Evolutionary conservation across 2,888 invertebrate genomes (phyloP).

Genomic region (Linnaemya tessellans): DNA sequence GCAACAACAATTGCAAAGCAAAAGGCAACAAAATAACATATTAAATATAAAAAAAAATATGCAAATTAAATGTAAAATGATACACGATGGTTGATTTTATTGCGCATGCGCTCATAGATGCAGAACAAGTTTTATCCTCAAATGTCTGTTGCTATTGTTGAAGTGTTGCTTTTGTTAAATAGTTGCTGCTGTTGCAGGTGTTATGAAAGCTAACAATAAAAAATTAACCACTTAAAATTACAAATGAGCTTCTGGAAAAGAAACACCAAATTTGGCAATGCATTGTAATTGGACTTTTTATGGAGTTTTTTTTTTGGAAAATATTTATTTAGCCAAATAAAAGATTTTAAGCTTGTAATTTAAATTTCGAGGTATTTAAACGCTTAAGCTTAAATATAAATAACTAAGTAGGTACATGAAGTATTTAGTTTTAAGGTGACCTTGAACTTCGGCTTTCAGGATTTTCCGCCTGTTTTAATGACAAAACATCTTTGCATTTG

Average conservation of each 20-base stretch:
- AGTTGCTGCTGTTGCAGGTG: slow-evolving; percentile 61
- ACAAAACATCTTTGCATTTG: too few relatives aligned
- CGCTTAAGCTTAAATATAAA: not conserved
- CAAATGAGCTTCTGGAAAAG: slow-evolving; percentile 62
- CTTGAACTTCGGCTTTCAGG: too few relatives aligned
- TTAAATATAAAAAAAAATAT: slow-evolving; percentile 62
- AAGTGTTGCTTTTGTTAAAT: slow-evolving; percentile 20
- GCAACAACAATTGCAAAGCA: slow-evolving; percentile 9
- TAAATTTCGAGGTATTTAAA: too few relatives aligned
- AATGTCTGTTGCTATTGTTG: slow-evolving; percentile 27
- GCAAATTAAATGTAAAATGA: slow-evolving; percentile 71
- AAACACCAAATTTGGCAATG: slow-evolving; percentile 59
- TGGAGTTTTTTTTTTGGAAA: not conserved
- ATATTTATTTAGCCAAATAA: not conserved
- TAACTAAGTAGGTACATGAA: too few relatives aligned
- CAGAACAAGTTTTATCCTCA: slow-evolving; percentile 69
- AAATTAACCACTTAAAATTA: slow-evolving; percentile 57
- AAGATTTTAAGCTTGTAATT: not conserved
- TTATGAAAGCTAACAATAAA: slow-evolving; percentile 56
- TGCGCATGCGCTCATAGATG: slow-evolving; percentile 73
- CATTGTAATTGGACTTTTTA: slow-evolving; percentile 34
- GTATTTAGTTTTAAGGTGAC: too few relatives aligned
- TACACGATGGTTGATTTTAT: slow-evolving; percentile 56
- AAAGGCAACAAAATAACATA: slow-evolving; percentile 33
- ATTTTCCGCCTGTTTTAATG: too few relatives aligned